Evolutionary conservation across 2,888 invertebrate genomes (phyloP), one percentile per base, ranked within the genome.

Genomic region (Drosophila anomalata): DNA sequence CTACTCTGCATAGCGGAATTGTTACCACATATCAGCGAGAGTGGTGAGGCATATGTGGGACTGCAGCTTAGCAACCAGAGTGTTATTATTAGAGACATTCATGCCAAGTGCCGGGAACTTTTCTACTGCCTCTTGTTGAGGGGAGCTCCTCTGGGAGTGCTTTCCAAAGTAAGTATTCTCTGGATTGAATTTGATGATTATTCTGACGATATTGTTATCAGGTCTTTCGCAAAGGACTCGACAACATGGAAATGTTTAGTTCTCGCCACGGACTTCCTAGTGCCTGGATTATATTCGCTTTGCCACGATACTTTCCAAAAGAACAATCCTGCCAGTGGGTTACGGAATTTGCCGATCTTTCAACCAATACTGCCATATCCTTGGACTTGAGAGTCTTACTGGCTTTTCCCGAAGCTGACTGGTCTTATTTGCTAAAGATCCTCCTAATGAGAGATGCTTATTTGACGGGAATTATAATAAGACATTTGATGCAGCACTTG

Each of bases 31-130:
- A 93, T 96, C n/a, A 95, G 95, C 66, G 93, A 93, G 20, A 93
- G 92, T 65, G 95, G 95, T 2, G 93, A 94, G 76, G 93, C 90
- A 2, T 92, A 91, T 93, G 89, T 92, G 54, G 92, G 96, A 0
- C 84, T 94, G 9, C 93, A 93, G 41, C 90, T 93, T 17, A 92
- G 92, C 60, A 92, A 93, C 69, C 93, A 95, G 84, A 93, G 94
- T 9, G 94, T 96, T 73, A 95, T 95, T 54, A 94, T 96, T n/a
- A 93, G 96, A 48, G 96, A 97, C 78, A 94, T 97, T 12, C 97
- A 97, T 87, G 94, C 96, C 0, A 97, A 97, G 89, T 96, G 97
- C 90, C 94, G 95, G 77, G 95, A 96, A 83, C 92, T 97, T 50
- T 94, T 96, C 78, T 94, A 94, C 72, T 96, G 96, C 69, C 92